Evolutionary conservation across 2,797 vertebrate species (phyloP).

Genomic region (Otolemur crassicaudatus): DNA sequence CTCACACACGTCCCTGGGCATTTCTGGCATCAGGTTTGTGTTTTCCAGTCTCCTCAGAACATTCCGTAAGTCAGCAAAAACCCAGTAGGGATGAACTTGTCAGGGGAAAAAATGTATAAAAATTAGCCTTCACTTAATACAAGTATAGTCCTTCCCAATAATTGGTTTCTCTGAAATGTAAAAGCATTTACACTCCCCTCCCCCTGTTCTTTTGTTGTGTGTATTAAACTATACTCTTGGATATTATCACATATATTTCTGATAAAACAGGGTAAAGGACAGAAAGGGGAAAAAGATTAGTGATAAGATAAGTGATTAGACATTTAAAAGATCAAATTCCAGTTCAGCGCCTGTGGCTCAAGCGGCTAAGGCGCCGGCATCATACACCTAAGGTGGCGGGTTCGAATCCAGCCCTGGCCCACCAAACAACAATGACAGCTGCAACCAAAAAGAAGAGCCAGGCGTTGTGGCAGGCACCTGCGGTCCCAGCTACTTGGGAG

Average conservation of each 20-base stretch:
- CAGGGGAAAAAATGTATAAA: not conserved
- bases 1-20: fast-evolving
- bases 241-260: not conserved
- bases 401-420: too few relatives aligned
- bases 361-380: too few relatives aligned
- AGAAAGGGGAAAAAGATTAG: not conserved
- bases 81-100: not conserved
- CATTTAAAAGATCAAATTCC: not conserved
- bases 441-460: too few relatives aligned
- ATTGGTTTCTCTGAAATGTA: not conserved
- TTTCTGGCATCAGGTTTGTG: not conserved
- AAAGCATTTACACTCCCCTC: not conserved
- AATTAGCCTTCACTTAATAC: not conserved
- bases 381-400: too few relatives aligned
- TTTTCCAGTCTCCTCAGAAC: not conserved
- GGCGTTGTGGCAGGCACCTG: too few relatives aligned
- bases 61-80: not conserved
- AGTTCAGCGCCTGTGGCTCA: too few relatives aligned
- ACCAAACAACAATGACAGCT: too few relatives aligned
- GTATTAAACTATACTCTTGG: not conserved
- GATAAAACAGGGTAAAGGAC: not conserved
- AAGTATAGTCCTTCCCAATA: not conserved
- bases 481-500: too few relatives aligned
- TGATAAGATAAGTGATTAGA: not conserved
- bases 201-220: not conserved